phyloP scores from a whole-genome alignment of 2,888 invertebrate genomes.

The Carpatolechia fugitivella region DNA sequence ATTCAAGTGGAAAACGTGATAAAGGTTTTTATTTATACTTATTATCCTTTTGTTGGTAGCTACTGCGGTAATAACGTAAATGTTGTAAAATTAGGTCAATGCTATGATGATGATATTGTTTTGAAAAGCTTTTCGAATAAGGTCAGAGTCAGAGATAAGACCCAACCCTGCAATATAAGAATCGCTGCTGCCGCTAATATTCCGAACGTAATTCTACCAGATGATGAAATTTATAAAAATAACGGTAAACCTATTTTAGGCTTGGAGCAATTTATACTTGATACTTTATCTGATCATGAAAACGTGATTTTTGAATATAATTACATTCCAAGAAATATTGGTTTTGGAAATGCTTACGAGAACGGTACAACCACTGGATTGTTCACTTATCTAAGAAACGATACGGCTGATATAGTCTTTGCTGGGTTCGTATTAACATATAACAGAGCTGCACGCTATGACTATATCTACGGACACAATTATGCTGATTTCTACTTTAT shows the following conservation, averaged over 20 bases:
- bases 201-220: conserved; percentile 13
- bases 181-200: conserved; percentile 15
- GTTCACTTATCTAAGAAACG: conserved; percentile 6
- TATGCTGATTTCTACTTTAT: conserved; percentile 9
- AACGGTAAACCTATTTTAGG: background rate
- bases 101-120: conserved; percentile 12
- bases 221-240: background rate
- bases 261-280: conserved; percentile 11
- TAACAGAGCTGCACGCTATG: conserved; percentile 17
- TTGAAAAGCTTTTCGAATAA: conserved; percentile 11
- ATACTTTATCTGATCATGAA: background rate
- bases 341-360: background rate
- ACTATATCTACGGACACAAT: conserved; percentile 17
- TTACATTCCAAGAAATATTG: background rate
- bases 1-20: background rate
- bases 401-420: conserved; percentile 16
- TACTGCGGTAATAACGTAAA: conserved; percentile 21
- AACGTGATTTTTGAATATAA: conserved; percentile 3
- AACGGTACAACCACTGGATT: conserved; percentile 16
- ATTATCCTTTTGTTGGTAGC: conserved; percentile 23
- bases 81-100: conserved; percentile 12
- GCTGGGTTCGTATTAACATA: conserved; percentile 18
- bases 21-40: conserved; percentile 17
- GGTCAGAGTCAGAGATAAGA: background rate
- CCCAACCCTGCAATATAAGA: conserved; percentile 18